These are phyloP conservation scores for Labeo catla DNA, from an alignment of 2,113 vertebrate species.

Conservation along the genomic window DNA sequence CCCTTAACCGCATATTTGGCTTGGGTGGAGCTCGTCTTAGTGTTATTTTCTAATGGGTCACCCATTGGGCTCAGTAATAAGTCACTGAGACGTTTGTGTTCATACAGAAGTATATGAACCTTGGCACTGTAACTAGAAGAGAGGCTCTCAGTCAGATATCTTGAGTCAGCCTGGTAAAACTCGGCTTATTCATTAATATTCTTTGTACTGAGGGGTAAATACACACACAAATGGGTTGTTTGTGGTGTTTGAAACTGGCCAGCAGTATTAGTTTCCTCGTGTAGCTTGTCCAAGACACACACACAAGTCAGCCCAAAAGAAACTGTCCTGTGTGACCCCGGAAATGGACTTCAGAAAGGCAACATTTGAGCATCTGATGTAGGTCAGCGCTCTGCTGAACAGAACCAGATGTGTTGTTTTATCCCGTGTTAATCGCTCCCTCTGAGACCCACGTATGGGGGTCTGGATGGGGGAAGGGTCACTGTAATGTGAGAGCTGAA, in stretches of 20 bases:
- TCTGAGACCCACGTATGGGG: background rate
- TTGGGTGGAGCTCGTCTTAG: constrained; percentile 31
- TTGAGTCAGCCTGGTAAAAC: background rate
- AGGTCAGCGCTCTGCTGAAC: constrained; percentile 47
- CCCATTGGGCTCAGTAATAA: constrained; percentile 27
- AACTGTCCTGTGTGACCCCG: constrained; percentile 2
- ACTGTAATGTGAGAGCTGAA: constrained; percentile 34
- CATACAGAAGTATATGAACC: background rate
- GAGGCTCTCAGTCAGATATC: background rate
- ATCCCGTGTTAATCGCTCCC: constrained; percentile 30
- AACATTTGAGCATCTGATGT: constrained; percentile 15
- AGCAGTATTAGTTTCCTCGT: background rate
- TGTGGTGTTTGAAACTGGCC: background rate
- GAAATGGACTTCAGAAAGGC: constrained; percentile 32
- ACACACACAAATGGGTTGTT: background rate
- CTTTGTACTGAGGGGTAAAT: background rate
- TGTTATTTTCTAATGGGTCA: constrained; percentile 15
- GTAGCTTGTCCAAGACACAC: constrained; percentile 3
- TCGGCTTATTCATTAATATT: background rate
- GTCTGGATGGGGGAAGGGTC: constrained; percentile 15
- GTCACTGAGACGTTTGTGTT: constrained; percentile 31
- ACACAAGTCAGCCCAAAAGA: background rate
- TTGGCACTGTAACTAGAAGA: constrained; percentile 24
- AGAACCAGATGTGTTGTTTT: constrained; percentile 54
- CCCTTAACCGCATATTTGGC: constrained; percentile 13